A percentile compares a stretch with the other conserved stretches of the same genome.
Evolutionary conservation across 2,113 vertebrate species (phyloP).

Genomic region (Bothrops jararaca): DNA sequence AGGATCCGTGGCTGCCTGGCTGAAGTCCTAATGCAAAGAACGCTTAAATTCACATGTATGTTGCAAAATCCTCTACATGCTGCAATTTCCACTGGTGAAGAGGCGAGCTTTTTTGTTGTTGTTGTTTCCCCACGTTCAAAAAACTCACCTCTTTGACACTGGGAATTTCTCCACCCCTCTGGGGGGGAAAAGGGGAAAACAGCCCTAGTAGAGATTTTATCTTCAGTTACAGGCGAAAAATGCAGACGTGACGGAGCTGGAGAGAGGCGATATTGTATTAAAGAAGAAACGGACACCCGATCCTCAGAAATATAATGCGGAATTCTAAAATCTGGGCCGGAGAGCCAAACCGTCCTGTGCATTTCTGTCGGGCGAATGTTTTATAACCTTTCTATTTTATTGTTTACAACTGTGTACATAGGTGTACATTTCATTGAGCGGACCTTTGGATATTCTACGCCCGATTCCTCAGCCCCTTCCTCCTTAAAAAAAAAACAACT

Average conservation of each 20-base stretch:
- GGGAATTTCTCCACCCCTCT: neutral
- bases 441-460: slow-evolving; percentile 52
- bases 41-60: too few species aligned
- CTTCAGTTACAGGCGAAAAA: neutral
- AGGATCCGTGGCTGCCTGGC: neutral
- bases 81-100: neutral
- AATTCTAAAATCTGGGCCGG: too few species aligned
- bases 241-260: too few species aligned
- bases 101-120: neutral
- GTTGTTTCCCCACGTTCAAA: neutral
- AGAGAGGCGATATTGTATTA: too few species aligned
- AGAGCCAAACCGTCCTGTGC: slow-evolving; percentile 10
- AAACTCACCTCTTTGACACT: neutral
- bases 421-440: slow-evolving; percentile 69
- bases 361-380: slow-evolving; percentile 42
- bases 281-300: too few species aligned
- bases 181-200: neutral
- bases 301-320: too few species aligned
- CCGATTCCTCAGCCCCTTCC: neutral
- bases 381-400: slow-evolving; percentile 58
- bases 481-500: slow-evolving; percentile 38
- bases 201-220: neutral
- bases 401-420: slow-evolving; percentile 71
- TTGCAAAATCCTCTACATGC: neutral
- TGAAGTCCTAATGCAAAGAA: neutral